Base-by-base conservation (phyloP, 92 coral and sea anemone species). In the Scolanthus callimorphus region DNA sequence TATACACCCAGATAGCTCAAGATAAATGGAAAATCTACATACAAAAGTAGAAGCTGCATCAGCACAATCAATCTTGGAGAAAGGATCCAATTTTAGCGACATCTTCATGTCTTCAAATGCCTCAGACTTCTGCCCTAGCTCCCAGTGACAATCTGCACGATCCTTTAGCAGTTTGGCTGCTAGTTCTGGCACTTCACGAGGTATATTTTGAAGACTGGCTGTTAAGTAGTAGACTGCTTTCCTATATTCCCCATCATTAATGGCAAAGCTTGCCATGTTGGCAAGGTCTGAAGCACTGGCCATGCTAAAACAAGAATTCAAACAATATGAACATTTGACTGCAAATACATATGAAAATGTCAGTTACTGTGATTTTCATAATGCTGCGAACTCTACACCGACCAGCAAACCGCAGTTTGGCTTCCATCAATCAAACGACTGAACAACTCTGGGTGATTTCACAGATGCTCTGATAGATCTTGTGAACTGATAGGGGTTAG, bases 131-230 rank as follows among this genome's bases (percentile, higher is more conserved):
- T 38, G 57, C 4, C 25, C 45, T 26, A 70, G 21, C 31, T 53
- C 79, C 84, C 84, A 77, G 49, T 44, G 49, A 48, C 84, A 77
- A 19, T 77, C 84, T 29, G 79, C 71, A 23, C 84, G 44, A 47
- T 77, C 72, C 43, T 43, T 55, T 26, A 77, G 25, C 10, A 77
- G 54, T 50, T 70, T 62, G 27, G 62, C 29, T 11, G 65, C 84
- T 34, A 61, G 30, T 29, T 38, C 31, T 31, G 79, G 66, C 66
- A 67, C 55, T 28, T 45, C 10, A 13, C 52, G 53, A 21, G 84
- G 84, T 9, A 72, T 62, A 15, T 60, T 47, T 28, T 77, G 79
- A n/a, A 77, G 53, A 17, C 71, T 72, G 30, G 30, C 31, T 0
- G 62, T 77, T 30, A 70, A 61, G 31, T 61, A 65, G 25, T 53